Base-by-base conservation (phyloP, 1,140 invertebrate genomes). In the Caenorhabditis tropicalis region DNA sequence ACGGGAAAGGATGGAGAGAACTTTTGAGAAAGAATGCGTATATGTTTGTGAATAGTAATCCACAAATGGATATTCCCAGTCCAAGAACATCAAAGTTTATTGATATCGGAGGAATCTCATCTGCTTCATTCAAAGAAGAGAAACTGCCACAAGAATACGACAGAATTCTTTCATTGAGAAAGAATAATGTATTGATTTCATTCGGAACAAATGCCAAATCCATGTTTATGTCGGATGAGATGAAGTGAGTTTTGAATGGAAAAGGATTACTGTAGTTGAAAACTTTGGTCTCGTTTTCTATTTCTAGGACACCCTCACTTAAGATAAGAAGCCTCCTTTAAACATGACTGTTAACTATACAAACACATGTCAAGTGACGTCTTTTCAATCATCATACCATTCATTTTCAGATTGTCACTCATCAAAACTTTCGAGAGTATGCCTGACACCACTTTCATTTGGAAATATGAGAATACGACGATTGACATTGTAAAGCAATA, bases 401-500 rank as follows among this genome's bases (percentile, higher is more conserved):
- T 31, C 15, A 19, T 65, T 82, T 83, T 51, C 56, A 83, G 82
- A 58, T 7, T 43, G 19, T 83, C 82, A 16, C 27, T 83, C 60
- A 31, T 83, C 36, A 29, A 46, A 51, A 70, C 56, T 2, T 83
- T 56, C 43, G 46, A 70, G 9, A 56, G 43, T 16, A 74, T 82
- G 36, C 88, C 88, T 10, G 85, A 89, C 10, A 65, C 83, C 53
- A 89, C 85, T 9, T 89, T 89, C 46, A 82, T 89, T 19, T 89
- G 88, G 88, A 89, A 89, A 58, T 89, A 89, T 33, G 88, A 89
- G 79, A 85, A 86, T 21, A 39, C 85, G 15, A 74, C 82, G 2
- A 83, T 88, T 24, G 56, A 82, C 19, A 56, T 89, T 36, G 85
- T 85, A 3, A 74, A 74, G 36, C 36, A 43, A n/a, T 74, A 43